Conservation (phyloP, 1,140 invertebrate genomes). For the Rhagoletis zephyria region DNA sequence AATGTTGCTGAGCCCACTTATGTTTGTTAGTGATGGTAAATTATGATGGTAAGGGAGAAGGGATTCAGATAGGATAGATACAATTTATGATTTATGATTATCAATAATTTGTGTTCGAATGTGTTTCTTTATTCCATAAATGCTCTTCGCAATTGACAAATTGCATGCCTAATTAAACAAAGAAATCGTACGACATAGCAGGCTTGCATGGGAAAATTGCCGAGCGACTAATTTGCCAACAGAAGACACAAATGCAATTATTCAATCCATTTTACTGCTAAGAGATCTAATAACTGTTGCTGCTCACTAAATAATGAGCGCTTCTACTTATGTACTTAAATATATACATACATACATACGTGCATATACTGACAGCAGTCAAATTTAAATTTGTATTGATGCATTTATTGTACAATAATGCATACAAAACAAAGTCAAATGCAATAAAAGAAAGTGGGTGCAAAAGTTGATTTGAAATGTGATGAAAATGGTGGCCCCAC, state of each 20-base stretch:
- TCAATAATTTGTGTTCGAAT: neutral
- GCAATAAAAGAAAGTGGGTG: slow-evolving; percentile 16
- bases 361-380: no score
- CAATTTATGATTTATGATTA: neutral
- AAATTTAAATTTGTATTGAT: no score
- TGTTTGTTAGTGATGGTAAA: neutral
- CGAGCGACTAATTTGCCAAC: slow-evolving; percentile 30
- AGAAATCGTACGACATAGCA: neutral
- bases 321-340: no score
- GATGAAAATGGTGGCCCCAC: neutral
- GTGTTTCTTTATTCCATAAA: no score
- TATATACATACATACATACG: no score
- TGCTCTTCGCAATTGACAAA: slow-evolving; percentile 25
- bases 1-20: neutral
- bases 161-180: slow-evolving; percentile 25
- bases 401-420: slow-evolving; percentile 14
- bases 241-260: slow-evolving; percentile 27
- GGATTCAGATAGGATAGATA: neutral
- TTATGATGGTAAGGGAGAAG: neutral
- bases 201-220: slow-evolving; percentile 28
- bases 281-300: neutral
- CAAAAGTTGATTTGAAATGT: neutral
- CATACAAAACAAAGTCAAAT: neutral
- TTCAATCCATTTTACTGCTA: neutral
- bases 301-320: neutral